These are phyloP conservation scores for Lordiphosa fenestrarum DNA, from an alignment of 2,888 invertebrate genomes.

Conservation along the genomic window DNA sequence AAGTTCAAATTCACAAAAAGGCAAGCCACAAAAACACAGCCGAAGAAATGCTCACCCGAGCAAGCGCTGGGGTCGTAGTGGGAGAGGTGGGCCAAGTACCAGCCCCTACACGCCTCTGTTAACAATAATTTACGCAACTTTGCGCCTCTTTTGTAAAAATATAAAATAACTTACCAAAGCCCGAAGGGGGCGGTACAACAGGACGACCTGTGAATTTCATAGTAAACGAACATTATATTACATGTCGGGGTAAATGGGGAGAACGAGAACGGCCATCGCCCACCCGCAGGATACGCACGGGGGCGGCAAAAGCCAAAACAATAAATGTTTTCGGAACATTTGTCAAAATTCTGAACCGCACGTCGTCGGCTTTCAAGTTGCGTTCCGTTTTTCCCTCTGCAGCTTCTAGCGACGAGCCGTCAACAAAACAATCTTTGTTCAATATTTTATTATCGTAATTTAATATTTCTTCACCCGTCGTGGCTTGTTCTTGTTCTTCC, in stretches of 20 bases:
- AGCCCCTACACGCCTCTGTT: conserved; percentile 67
- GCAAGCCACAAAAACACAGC: conserved; percentile 35
- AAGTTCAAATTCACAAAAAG: conserved; percentile 72
- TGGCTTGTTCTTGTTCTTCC: background rate
- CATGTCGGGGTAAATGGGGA: conserved; percentile 38
- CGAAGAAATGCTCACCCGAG: conserved; percentile 29
- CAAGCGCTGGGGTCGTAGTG: background rate
- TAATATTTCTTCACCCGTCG: conserved; percentile 48
- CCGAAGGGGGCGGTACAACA: conserved; percentile 24
- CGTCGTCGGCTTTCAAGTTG: conserved; percentile 16
- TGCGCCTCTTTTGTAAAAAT: conserved; percentile 72
- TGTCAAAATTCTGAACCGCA: conserved; percentile 53
- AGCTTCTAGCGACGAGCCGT: conserved; percentile 26
- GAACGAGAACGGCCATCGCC: background rate
- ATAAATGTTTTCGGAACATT: conserved; percentile 57
- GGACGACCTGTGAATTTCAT: conserved; percentile 50
- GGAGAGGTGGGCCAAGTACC: conserved; percentile 15
- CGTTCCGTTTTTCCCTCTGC: background rate
- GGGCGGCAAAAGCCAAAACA: conserved; percentile 39
- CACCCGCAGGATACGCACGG: conserved; percentile 32
- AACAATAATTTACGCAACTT: conserved; percentile 72
- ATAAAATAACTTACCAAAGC: conserved; percentile 65
- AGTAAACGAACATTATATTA: conserved; percentile 73
- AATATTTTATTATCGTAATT: conserved; percentile 72
- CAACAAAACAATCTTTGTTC: conserved; percentile 58